These are phyloP conservation scores for Climacteris rufus DNA, from an alignment of 2,113 vertebrate genomes.

Conservation along the genomic window DNA sequence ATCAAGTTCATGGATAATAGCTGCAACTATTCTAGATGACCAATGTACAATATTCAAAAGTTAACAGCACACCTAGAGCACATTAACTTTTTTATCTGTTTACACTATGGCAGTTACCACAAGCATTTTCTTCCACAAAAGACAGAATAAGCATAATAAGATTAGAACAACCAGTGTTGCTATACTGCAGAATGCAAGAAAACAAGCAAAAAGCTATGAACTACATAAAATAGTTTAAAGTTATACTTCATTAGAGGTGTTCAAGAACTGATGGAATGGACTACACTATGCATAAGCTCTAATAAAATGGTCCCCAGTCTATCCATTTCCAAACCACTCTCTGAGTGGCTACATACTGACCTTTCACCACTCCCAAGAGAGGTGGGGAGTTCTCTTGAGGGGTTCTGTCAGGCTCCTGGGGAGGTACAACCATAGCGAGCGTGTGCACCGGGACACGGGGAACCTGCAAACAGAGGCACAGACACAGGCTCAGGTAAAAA, in stretches of 20 bases:
- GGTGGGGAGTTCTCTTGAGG: conserved; percentile 86
- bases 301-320: background rate
- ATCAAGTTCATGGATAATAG: background rate
- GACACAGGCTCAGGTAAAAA: background rate
- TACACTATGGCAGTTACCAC: background rate
- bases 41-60: background rate
- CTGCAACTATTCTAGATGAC: background rate
- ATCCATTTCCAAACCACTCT: background rate
- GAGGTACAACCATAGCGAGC: conserved; percentile 97
- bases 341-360: conserved; percentile 69
- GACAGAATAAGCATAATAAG: background rate
- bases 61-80: background rate
- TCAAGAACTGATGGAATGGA: background rate
- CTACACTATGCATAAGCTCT: background rate
- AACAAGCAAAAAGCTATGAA: background rate
- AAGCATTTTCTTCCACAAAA: background rate
- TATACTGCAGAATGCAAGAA: background rate
- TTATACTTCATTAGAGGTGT: background rate
- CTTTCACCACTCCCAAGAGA: conserved; percentile 88
- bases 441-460: conserved; percentile 97
- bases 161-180: background rate
- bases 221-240: background rate
- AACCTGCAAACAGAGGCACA: conserved; percentile 76
- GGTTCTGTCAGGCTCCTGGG: conserved; percentile 94
- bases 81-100: background rate